phyloP scores from a whole-genome alignment of 2,888 invertebrate species.

The Polydrusus cervinus region DNA sequence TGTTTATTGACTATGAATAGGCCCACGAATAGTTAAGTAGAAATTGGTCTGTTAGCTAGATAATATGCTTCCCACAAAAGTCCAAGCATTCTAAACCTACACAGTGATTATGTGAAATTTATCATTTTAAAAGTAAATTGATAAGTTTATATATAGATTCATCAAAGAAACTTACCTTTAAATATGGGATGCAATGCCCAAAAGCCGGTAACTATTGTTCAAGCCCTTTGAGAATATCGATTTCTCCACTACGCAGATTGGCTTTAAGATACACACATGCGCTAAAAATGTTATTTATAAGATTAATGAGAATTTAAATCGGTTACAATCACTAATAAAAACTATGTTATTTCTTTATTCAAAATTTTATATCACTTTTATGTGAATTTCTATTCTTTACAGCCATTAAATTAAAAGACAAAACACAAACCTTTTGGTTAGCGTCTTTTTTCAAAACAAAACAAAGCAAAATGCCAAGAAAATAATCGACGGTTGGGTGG shows the following conservation, averaged over 20 bases:
- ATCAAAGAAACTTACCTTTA: slow-evolving; percentile 37
- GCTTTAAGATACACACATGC: slow-evolving; percentile 39
- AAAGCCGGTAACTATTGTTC: slow-evolving; percentile 40
- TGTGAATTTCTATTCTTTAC: not conserved
- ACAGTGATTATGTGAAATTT: slow-evolving; percentile 14
- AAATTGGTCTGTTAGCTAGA: slow-evolving; percentile 16
- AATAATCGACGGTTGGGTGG: not conserved
- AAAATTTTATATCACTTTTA: not conserved
- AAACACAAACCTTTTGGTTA: slow-evolving; percentile 13
- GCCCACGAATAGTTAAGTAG: slow-evolving; percentile 12
- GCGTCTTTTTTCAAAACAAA: slow-evolving; percentile 29
- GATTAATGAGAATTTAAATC: slow-evolving; percentile 2
- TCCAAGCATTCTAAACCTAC: slow-evolving; percentile 5
- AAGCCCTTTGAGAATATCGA: slow-evolving; percentile 42
- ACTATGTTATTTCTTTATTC: not conserved
- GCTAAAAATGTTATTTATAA: slow-evolving; percentile 23
- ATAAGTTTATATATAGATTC: not conserved
- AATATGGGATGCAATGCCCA: slow-evolving; percentile 14
- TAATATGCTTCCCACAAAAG: slow-evolving; percentile 23
- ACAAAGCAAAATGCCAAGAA: slow-evolving; percentile 20
- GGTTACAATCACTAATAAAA: not conserved
- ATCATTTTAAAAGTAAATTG: slow-evolving; percentile 17
- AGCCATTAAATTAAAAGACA: slow-evolving; percentile 4
- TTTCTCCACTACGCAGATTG: slow-evolving; percentile 33
- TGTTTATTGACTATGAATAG: slow-evolving; percentile 23